Base-by-base conservation (phyloP, 2,113 vertebrate genomes). In the Upupa epops region DNA sequence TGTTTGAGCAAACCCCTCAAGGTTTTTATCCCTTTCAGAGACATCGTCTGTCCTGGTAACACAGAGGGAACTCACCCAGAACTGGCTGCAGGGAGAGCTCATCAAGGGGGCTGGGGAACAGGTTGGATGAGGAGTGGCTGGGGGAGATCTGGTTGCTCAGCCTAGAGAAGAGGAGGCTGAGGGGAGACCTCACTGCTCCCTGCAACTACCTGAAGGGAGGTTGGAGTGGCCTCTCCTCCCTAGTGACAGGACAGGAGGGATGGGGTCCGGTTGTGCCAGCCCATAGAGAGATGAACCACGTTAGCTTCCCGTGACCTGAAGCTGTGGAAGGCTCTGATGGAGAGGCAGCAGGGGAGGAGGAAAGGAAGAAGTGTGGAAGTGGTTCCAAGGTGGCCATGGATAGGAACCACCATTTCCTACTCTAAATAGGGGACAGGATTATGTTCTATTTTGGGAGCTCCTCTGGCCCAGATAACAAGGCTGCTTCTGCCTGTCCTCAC, bases 391-490 rank as follows among this genome's bases (percentile, higher is more conserved):
- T 36, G 5, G n/a, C 79, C 92, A 8, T 65, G 88, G 80, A 70
- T 73, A 92, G 81, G 68, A 90, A 56, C 82, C 68, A 8, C 58
- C 32, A 64, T 93, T 90, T 93, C 34, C 55, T 73, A 42, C 68
- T 45, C 48, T 74, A 82, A 90, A 69, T 3, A 92, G 37, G 65
- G 90, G 64, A 82, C 59, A 87, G 89, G 86, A 76, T 92, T 69
- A 65, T 73, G 59, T 89, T 91, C 88, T 93, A 95, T 95, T 94
- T 56, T 84, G 40, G 59, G 89, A 96, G 40, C 55, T 84, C n/a
- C 48, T 92, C 58, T 94, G 91, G 65, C 94, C 93, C 84, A 94
- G 87, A 94, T 94, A 94, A 63, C n/a, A 84, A 49, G 28, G 86
- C 92, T 94, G 83, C 70, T 91, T 89, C 75, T 73, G 42, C 52